Base-by-base conservation (phyloP, 2,113 vertebrate genomes). In the Callocephalon fimbriatum region DNA sequence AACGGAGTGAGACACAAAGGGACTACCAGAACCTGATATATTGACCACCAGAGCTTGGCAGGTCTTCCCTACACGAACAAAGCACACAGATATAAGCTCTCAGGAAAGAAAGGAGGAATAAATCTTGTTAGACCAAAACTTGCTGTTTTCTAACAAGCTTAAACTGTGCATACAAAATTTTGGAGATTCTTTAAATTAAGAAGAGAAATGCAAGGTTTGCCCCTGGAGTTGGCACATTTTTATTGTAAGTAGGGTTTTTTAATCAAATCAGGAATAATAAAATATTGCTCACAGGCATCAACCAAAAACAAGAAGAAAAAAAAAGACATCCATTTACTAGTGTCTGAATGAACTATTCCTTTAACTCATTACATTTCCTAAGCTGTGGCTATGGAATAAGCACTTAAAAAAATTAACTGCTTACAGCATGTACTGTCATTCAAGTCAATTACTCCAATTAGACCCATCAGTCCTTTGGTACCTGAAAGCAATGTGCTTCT, bases 341-440 rank as follows among this genome's bases (percentile, higher is more conserved):
- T 48, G 16, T 75, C 45, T 83, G 38, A 92, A 88, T 73, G n/a
- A 90, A 73, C 79, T 22, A 80, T 31, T 84, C 76, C 63, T 25
- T 71, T 80, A 86, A 61, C 37, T 95, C 14, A 32, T 53, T 51
- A 27, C n/a, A 62, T 76, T 88, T 94, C 76, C 45, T 79, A 88
- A 80, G 40, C 21, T 77, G 45, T 90, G 20, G 38, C 14, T 86
- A 63, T 90, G 32, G 45, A 92, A 77, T 80, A 92, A 93, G 79
- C 85, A 86, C 78, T 92, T 86, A 15, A 44, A 90, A 95, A 96
- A 83, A 92, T 62, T 77, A 95, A 88, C 79, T 70, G 29, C 45
- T 68, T 75, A 38, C 16, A 73, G 37, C 44, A 88, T 44, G 62
- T 38, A 48, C 26, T 61, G 31, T 37, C 22, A 59, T 62, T 92